phyloP scores from a whole-genome alignment of 2,888 invertebrate species.

The Adineta ricciae region DNA sequence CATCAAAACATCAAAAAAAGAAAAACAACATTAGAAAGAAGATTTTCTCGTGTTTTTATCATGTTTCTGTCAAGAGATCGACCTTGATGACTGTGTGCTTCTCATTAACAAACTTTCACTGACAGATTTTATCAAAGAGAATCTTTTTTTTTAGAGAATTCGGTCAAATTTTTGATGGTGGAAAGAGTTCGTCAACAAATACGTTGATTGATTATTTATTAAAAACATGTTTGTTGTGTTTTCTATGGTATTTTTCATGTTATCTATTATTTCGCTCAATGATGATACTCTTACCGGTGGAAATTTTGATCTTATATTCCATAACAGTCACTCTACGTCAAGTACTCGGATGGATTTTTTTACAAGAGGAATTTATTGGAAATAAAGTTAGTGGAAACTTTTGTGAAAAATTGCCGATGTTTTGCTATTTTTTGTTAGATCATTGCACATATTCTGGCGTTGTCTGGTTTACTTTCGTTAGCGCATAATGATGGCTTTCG shows the following conservation, averaged over 20 bases:
- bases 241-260: background rate
- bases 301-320: background rate
- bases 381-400: background rate
- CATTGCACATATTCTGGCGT: background rate
- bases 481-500: background rate
- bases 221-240: constrained; percentile 5
- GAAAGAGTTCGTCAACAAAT: background rate
- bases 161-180: background rate
- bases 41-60: background rate
- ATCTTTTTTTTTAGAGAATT: background rate
- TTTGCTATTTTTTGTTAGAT: background rate
- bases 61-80: background rate
- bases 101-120: background rate
- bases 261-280: constrained; percentile 14
- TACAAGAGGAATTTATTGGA: constrained; percentile 18
- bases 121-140: too few relatives aligned
- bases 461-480: background rate
- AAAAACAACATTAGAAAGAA: background rate
- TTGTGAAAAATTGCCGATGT: background rate
- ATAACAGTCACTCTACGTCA: background rate
- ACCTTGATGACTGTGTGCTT: background rate
- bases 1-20: background rate
- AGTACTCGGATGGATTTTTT: background rate
- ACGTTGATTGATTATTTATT: background rate
- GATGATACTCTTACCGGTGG: background rate